Conservation (phyloP, 2,797 vertebrate species). For the Rhinophrynus dorsalis region DNA sequence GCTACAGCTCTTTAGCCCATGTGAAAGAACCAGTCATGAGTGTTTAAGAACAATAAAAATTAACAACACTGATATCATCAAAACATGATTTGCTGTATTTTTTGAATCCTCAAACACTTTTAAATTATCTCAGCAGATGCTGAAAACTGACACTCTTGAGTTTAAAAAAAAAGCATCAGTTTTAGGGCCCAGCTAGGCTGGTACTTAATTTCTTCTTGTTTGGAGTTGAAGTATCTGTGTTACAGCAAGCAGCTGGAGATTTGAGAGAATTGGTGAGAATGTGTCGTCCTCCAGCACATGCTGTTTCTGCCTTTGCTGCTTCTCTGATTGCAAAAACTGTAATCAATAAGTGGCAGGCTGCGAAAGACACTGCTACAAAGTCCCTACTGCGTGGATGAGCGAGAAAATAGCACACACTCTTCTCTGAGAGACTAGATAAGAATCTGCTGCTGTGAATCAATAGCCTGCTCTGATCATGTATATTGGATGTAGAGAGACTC, state of each 20-base stretch:
- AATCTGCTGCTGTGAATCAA: conserved; percentile 40
- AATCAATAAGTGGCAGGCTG: conserved; percentile 52
- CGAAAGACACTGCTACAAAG: conserved; percentile 10
- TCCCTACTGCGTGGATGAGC: conserved; percentile 42
- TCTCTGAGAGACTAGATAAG: conserved; percentile 23
- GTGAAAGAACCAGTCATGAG: too few relatives aligned
- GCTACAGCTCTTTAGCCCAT: too few relatives aligned
- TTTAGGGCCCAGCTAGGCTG: conserved; percentile 11
- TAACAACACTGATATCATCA: too few relatives aligned
- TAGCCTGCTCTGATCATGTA: conserved; percentile 34
- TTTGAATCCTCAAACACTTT: too few relatives aligned
- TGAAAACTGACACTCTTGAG: too few relatives aligned
- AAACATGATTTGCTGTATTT: too few relatives aligned
- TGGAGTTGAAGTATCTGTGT: conserved; percentile 12
- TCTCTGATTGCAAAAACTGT: conserved; percentile 37
- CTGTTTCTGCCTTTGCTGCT: conserved; percentile 39
- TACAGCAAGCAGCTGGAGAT: conserved; percentile 23
- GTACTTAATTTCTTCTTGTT: conserved; percentile 15
- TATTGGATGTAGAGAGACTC: conserved; percentile 35
- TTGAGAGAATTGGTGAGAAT: conserved; percentile 22
- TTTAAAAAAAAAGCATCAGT: too few relatives aligned
- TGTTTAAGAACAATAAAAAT: too few relatives aligned
- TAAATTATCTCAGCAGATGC: too few relatives aligned
- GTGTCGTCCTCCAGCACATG: not conserved
- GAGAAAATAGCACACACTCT: conserved; percentile 20